These are phyloP conservation scores for Drosophila tani DNA, from an alignment of 1,140 invertebrate genomes.

Conservation along the genomic window DNA sequence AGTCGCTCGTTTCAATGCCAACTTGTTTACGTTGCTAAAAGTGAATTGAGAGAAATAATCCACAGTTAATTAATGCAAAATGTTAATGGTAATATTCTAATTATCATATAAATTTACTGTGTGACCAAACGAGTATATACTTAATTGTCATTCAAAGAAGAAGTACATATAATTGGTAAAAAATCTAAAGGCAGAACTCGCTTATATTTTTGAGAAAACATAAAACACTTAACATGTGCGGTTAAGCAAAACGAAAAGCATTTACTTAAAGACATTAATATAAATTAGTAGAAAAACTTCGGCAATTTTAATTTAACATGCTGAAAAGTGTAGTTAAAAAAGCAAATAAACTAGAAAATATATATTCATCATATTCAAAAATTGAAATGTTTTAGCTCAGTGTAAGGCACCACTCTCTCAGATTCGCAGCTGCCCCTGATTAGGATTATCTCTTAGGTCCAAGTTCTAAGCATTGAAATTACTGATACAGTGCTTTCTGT, in stretches of 20 bases:
- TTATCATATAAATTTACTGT: slow-evolving; percentile 13
- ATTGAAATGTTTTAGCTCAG: not conserved
- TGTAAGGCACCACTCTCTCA: not conserved
- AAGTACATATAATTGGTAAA: not conserved
- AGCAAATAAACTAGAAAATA: not conserved
- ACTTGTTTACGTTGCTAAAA: slow-evolving; percentile 46
- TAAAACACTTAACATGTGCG: not conserved
- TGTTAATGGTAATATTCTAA: slow-evolving; percentile 15
- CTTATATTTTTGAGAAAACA: not conserved
- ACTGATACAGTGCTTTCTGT: not conserved
- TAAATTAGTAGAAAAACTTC: not conserved
- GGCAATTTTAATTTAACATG: not conserved
- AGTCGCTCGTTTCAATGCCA: slow-evolving; percentile 51
- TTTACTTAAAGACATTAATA: not conserved
- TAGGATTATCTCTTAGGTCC: slow-evolving; percentile 15
- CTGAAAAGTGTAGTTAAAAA: not conserved
- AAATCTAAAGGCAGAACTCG: not conserved
- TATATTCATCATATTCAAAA: too few relatives aligned
- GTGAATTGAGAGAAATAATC: slow-evolving; percentile 43
- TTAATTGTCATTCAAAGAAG: not conserved
- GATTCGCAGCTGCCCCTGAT: slow-evolving; percentile 27
- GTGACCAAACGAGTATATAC: not conserved
- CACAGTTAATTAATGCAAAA: slow-evolving; percentile 38
- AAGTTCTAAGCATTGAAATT: not conserved
- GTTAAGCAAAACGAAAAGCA: not conserved